Percentiles rank a stretch among this genome's conserved stretches.
These are phyloP conservation scores for Chelonus insularis DNA, from an alignment of 1,140 invertebrate species.

Conservation along the genomic window DNA sequence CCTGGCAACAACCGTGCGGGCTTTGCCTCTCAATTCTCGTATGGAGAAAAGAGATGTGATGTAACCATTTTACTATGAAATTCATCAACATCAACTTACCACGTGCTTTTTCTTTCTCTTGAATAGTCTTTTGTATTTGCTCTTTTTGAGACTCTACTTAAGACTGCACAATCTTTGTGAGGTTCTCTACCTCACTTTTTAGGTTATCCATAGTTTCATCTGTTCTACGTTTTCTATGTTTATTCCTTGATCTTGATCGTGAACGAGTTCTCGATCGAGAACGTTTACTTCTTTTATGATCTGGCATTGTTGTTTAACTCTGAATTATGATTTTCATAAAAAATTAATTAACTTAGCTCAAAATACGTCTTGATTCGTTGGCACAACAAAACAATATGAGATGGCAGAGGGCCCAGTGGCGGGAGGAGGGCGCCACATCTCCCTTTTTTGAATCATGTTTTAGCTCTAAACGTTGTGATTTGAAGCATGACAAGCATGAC, in stretches of 20 bases:
- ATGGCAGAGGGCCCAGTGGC: not conserved
- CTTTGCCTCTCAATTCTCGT: constrained; percentile 24
- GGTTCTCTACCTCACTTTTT: not conserved
- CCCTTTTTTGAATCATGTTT: not conserved
- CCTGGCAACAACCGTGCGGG: constrained; percentile 6
- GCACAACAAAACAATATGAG: constrained; percentile 4
- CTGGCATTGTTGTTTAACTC: not conserved
- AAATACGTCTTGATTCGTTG: not conserved
- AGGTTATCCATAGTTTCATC: not conserved
- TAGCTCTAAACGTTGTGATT: not conserved
- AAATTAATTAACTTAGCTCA: not conserved
- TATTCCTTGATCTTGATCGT: no score
- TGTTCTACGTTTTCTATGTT: not conserved
- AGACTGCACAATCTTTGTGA: not conserved
- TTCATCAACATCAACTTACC: not conserved
- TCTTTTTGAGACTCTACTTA: not conserved
- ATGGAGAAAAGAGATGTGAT: not conserved
- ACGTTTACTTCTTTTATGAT: not conserved
- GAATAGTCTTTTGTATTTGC: not conserved
- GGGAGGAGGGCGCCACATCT: not conserved
- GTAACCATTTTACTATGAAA: not conserved
- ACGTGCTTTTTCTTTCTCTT: not conserved
- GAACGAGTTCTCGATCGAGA: no score
- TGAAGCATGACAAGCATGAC: constrained; percentile 5
- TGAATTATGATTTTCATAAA: not conserved